Base-by-base conservation (phyloP, 2,888 invertebrate species). In the Fragum fragum region DNA sequence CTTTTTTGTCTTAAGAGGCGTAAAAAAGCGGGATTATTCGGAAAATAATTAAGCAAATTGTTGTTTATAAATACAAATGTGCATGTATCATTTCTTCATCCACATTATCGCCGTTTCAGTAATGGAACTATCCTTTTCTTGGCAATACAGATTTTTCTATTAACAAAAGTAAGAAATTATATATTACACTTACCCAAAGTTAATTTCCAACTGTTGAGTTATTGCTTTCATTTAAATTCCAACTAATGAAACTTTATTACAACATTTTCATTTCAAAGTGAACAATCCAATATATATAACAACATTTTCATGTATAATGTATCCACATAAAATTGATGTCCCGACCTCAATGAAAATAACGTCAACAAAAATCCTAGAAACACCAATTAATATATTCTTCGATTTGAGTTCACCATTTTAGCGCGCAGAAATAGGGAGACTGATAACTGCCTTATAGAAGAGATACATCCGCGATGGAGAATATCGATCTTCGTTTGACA, bases 341-440 rank as follows among this genome's bases (percentile, higher is more conserved):
- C 18, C n/a, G n/a, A 47, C 47, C 47, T n/a, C 47, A 47, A 47
- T 47, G 14, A 14, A 9, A 47, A 47, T n/a, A 47, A n/a, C 47
- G 14, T 47, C 47, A 47, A 61, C 61, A 61, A 61, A 39, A 61
- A 61, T 61, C 61, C 61, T 26, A 61, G 32, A 29, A 61, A 18
- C 61, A 61, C 61, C 32, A 32, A 61, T 61, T 32, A 29, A 61
- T 61, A 32, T 29, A 14, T 61, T 61, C 32, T 61, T 61, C 61
- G 61, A 61, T 61, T 61, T 61, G 32, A 32, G n/a, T 61, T 18
- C 18, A 32, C 32, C 32, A 61, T 61, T 61, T 61, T 61, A 61
- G 61, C 61, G 32, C 59, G 61, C 29, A 32, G 61, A 32, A 61
- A 61, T 59, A 23, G 21, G 18, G 6, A 16, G 61, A 29, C 32